phyloP scores from a whole-genome alignment of 2,113 vertebrate species.

The Gopherus evgoodei region DNA sequence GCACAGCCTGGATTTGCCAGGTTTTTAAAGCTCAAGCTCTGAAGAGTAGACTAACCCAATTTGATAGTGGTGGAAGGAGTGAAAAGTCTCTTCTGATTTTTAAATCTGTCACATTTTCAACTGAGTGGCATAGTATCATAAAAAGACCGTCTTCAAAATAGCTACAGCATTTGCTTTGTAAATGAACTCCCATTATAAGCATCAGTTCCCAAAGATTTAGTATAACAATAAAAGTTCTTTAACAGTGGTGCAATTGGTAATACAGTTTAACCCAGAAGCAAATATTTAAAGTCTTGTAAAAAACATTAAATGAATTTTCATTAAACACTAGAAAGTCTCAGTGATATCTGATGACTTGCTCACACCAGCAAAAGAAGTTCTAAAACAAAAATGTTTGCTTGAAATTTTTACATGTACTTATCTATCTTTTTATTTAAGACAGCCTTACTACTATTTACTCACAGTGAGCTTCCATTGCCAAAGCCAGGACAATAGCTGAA shows the following conservation, averaged over 20 bases:
- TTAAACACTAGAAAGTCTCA: not conserved
- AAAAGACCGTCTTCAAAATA: not conserved
- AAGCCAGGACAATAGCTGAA: no score
- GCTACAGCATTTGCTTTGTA: not conserved
- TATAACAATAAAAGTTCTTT: not conserved
- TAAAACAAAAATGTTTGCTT: no score
- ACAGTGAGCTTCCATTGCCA: no score
- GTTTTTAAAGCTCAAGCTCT: not conserved
- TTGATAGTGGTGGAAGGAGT: not conserved
- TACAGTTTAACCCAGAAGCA: not conserved
- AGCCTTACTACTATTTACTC: no score
- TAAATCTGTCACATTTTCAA: not conserved
- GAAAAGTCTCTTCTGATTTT: not conserved
- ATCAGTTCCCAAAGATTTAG: not conserved
- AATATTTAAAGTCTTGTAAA: not conserved
- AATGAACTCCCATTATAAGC: not conserved
- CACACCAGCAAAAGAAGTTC: no score
- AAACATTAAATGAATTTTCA: not conserved
- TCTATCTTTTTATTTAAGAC: no score
- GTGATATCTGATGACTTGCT: no score
- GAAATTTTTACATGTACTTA: no score
- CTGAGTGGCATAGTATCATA: not conserved
- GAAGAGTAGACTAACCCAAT: not conserved
- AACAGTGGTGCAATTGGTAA: not conserved
- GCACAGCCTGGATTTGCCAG: not conserved